These are phyloP conservation scores for Fistularia commersonii DNA, from an alignment of 2,797 vertebrate species.

Conservation along the genomic window DNA sequence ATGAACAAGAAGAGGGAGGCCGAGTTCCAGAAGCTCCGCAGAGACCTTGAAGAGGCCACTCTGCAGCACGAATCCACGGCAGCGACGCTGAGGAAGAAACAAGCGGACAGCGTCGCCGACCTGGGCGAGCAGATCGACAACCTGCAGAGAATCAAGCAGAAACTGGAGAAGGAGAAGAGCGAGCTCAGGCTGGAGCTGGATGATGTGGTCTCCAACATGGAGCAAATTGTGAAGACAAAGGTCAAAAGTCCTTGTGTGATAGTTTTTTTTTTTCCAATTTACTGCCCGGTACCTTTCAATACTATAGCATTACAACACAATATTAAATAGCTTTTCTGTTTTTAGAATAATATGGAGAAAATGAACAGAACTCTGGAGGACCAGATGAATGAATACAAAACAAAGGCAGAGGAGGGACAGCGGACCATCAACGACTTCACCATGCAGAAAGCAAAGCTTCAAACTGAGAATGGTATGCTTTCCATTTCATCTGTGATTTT, in stretches of 20 bases:
- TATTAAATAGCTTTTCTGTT: neutral
- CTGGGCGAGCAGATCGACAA: conserved; percentile 87
- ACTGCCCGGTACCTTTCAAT: neutral
- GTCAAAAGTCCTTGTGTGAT: conserved; percentile 37
- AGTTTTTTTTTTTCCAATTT: neutral
- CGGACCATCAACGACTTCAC: conserved; percentile 79
- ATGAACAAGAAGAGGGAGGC: conserved; percentile 89
- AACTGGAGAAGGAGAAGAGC: no score
- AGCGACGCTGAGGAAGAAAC: conserved; percentile 84
- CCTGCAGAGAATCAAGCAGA: conserved; percentile 86
- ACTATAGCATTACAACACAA: no score
- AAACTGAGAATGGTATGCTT: conserved; percentile 80
- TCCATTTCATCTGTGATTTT: neutral
- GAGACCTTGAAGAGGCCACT: conserved; percentile 87
- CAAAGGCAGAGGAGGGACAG: conserved; percentile 82
- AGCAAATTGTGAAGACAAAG: conserved; percentile 81
- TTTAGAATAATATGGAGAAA: conserved; percentile 83
- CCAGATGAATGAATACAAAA: conserved; percentile 80
- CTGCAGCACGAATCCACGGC: conserved; percentile 85
- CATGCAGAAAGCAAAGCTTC: conserved; percentile 83
- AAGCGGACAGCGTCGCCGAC: no score
- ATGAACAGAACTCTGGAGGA: conserved; percentile 82
- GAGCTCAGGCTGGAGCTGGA: conserved; percentile 84
- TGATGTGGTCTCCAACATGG: conserved; percentile 83
- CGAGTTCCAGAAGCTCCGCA: conserved; percentile 83